Base-by-base conservation (phyloP, 2,113 vertebrate genomes). In the Ageneiosus marmoratus region DNA sequence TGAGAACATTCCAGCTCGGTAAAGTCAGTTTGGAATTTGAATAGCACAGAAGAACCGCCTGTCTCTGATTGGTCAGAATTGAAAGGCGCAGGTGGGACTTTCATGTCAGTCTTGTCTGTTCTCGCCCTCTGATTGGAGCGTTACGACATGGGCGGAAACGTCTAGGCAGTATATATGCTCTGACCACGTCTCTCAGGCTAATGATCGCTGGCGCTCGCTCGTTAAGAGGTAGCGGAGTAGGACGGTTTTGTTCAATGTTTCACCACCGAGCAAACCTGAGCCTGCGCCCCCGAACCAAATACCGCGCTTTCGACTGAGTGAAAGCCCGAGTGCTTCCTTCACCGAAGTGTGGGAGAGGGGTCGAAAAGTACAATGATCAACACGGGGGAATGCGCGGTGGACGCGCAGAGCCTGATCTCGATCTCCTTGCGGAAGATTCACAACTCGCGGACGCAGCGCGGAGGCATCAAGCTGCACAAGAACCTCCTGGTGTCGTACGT, bases 401-500 rank as follows among this genome's bases (percentile, higher is more conserved):
- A 98, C 94, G 96, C 97, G 90, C 96, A 98, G 90, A 96, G 92
- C 89, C 92, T 98, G 34, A 98, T 98, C 93, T 97, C 95, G 89
- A 95, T 98, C 84, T 98, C 97, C 44, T 91, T 98, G 87, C 94
- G 96, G 92, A 98, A 98, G 93, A 98, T 98, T 92, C 97, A 98
- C 95, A 97, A 94, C 94, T 98, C 96, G 86, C 93, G 97, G 91
- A 96, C 95, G 88, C 97, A 98, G 93, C 92, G 97, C 90, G 97
- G 97, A 62, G 97, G 97, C 51, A 96, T 98, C 93, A 97, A 97
- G 94, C 96, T 98, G 86, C 97, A 98, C 95, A 97, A 97, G 91
- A 98, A 97, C 93, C 97, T 98, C 89, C 95, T 98, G 90, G 96
- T 98, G 55, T 98, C 97, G 85, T 97, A 96, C 87, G 97, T 98